These are phyloP conservation scores for Laspeyria flexula DNA, from an alignment of 2,888 invertebrate species.

Conservation along the genomic window DNA sequence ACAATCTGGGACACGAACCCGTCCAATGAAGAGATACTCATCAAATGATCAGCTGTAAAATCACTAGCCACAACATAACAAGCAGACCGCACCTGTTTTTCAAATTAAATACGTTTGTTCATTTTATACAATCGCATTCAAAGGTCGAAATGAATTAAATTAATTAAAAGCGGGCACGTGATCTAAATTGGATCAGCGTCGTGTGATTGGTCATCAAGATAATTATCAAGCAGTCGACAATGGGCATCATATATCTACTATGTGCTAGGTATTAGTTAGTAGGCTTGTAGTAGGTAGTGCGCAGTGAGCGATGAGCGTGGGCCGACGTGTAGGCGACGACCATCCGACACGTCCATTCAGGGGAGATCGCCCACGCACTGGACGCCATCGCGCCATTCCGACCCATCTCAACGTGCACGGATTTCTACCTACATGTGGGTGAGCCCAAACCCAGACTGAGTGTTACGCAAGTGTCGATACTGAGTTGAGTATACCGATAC, in stretches of 20 bases:
- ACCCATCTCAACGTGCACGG: conserved; percentile 64
- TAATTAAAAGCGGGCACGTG: conserved; percentile 22
- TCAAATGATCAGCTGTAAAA: neutral
- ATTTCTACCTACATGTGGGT: conserved; percentile 54
- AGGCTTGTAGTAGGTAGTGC: conserved; percentile 48
- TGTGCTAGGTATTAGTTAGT: conserved; percentile 41
- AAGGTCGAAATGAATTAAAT: neutral
- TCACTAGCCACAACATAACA: neutral
- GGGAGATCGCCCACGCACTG: conserved; percentile 61
- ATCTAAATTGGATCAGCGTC: conserved; percentile 58
- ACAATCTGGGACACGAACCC: neutral
- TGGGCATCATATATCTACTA: conserved; percentile 39
- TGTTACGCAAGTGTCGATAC: conserved; percentile 43
- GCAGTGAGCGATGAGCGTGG: conserved; percentile 32
- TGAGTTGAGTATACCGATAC: conserved; percentile 28
- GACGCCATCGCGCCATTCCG: conserved; percentile 54
- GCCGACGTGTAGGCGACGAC: conserved; percentile 61
- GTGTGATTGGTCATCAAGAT: conserved; percentile 59
- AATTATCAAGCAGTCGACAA: conserved; percentile 54
- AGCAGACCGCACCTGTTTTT: neutral
- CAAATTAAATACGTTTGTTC: neutral
- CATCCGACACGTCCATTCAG: conserved; percentile 75
- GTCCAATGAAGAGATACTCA: neutral
- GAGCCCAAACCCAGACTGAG: conserved; percentile 35
- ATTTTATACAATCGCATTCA: neutral